Evolutionary conservation across 2,113 vertebrate genomes (phyloP).

Genomic region (Prochilodus magdalenae): DNA sequence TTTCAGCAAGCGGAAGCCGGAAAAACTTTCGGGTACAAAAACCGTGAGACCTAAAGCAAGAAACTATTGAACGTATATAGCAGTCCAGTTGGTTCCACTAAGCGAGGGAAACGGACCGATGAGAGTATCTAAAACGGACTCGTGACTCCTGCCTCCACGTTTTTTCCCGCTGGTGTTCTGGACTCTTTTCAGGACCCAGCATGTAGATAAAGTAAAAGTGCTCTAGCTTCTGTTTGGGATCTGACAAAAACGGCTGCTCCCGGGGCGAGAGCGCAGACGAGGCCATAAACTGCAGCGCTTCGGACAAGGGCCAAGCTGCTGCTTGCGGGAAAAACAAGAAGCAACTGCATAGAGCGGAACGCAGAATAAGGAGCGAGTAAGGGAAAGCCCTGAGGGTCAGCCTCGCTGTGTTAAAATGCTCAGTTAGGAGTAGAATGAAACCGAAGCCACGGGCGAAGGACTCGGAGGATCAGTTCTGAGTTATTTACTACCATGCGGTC

Average conservation of each 20-base stretch:
- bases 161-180: not conserved
- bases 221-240: not conserved
- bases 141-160: not conserved
- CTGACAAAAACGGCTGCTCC: conserved; percentile 28
- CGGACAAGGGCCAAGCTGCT: not conserved
- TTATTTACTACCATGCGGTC: not conserved
- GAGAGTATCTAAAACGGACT: too few species aligned
- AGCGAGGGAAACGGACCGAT: too few species aligned
- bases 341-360: not conserved
- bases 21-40: too few species aligned
- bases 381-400: not conserved
- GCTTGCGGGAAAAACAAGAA: too few species aligned
- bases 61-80: too few species aligned
- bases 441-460: too few species aligned
- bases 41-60: too few species aligned
- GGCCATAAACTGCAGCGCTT: conserved; percentile 9
- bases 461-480: not conserved
- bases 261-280: too few species aligned
- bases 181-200: not conserved
- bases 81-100: too few species aligned
- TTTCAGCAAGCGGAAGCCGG: too few species aligned
- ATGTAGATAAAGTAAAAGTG: not conserved
- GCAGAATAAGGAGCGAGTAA: not conserved
- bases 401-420: not conserved
- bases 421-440: not conserved